Evolutionary conservation across 1,140 invertebrate genomes (phyloP).

Genomic region (Neodiprion virginianus): DNA sequence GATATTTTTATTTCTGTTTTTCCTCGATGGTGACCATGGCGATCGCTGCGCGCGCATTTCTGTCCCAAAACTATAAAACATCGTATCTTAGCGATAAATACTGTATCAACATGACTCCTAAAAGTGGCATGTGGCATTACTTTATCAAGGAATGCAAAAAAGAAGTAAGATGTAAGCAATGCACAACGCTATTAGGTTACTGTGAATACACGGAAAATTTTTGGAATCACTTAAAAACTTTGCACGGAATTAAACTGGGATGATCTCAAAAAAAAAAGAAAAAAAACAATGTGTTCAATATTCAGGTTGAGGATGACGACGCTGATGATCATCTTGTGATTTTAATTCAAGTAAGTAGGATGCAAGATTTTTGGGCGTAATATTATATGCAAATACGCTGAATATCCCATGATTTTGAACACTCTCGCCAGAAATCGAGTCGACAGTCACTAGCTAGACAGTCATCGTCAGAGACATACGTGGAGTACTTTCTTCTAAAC

Average conservation of each 20-base stretch:
- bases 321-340: not conserved
- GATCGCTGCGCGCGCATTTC: not conserved
- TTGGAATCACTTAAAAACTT: not conserved
- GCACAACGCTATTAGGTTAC: not conserved
- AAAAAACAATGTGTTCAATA: not conserved
- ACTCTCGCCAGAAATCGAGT: not conserved
- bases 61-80: not conserved
- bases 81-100: not conserved
- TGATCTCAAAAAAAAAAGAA: not conserved
- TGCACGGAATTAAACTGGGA: not conserved
- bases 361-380: not conserved
- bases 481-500: not conserved
- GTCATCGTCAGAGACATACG: not conserved
- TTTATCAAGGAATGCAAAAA: not conserved
- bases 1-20: not conserved
- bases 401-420: not conserved
- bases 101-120: not conserved
- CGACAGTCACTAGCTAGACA: not conserved
- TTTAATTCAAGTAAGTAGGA: not conserved
- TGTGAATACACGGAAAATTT: not conserved
- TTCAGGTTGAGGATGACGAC: slow-evolving; percentile 2
- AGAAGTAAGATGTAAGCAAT: not conserved
- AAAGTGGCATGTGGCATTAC: not conserved
- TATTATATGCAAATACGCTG: slow-evolving; percentile 1
- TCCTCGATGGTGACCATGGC: not conserved